Evolutionary conservation across 2,797 vertebrate genomes (phyloP).

Genomic region (Eulemur mongoz): DNA sequence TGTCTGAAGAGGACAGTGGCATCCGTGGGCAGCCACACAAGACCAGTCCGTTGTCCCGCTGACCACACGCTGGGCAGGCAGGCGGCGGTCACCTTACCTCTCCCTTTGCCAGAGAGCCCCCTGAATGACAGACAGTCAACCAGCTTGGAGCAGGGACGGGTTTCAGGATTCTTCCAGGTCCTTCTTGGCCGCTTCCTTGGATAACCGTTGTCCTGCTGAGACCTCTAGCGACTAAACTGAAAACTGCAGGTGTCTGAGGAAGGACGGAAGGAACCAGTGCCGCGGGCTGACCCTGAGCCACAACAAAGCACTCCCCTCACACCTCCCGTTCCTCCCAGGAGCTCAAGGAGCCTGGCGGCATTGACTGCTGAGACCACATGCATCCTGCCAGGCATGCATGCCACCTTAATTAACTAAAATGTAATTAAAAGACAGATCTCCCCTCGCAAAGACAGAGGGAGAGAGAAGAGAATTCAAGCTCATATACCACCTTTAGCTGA

Average conservation of each 20-base stretch:
- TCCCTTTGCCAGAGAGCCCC: background rate
- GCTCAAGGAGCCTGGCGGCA: background rate
- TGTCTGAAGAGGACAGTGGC: background rate
- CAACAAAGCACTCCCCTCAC: background rate
- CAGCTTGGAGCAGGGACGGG: no score
- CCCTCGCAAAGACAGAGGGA: background rate
- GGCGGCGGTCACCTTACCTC: background rate
- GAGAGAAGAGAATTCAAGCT: background rate
- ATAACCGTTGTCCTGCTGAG: conserved; percentile 52
- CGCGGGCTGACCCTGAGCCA: background rate
- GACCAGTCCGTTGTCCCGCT: background rate
- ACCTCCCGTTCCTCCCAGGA: no score
- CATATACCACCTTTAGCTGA: background rate
- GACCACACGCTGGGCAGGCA: background rate
- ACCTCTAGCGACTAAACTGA: conserved; percentile 57
- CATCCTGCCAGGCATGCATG: background rate
- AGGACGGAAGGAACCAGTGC: background rate
- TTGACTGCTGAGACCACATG: background rate
- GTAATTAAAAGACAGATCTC: background rate
- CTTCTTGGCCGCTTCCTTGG: background rate
- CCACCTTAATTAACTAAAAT: background rate
- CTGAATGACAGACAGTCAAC: background rate
- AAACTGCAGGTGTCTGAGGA: conserved; percentile 47
- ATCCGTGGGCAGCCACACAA: background rate
- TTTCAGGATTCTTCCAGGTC: background rate